These are phyloP conservation scores for Peribatodes rhomboidaria DNA, from an alignment of 2,888 invertebrate species.

Conservation along the genomic window DNA sequence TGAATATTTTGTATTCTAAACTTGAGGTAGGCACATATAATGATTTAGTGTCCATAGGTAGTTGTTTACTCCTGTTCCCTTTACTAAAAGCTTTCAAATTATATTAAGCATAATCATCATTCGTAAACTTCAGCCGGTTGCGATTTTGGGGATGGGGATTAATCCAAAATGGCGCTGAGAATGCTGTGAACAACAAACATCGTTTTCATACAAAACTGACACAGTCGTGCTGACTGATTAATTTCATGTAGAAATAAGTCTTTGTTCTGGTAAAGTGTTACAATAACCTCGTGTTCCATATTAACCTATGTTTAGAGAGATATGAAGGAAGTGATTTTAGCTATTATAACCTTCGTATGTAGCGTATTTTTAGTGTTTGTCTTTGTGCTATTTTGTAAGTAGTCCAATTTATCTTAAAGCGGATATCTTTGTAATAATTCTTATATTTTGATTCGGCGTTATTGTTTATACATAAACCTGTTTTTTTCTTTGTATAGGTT, in stretches of 20 bases:
- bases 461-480: slow-evolving; percentile 19
- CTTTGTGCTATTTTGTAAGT: slow-evolving; percentile 85
- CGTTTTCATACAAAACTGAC: slow-evolving; percentile 51
- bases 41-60: neutral
- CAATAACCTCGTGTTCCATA: slow-evolving; percentile 70
- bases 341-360: slow-evolving; percentile 82
- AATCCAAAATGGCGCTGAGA: slow-evolving; percentile 64
- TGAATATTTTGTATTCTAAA: too few relatives aligned
- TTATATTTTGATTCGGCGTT: neutral
- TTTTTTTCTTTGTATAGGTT: slow-evolving; percentile 89
- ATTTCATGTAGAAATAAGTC: slow-evolving; percentile 55
- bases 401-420: slow-evolving; percentile 54
- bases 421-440: neutral
- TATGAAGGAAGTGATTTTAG: slow-evolving; percentile 85
- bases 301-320: slow-evolving; percentile 70
- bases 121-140: slow-evolving; percentile 29
- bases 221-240: slow-evolving; percentile 58
- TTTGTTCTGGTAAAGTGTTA: slow-evolving; percentile 74
- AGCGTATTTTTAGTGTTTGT: slow-evolving; percentile 83
- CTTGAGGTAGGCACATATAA: too few relatives aligned
- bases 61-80: neutral
- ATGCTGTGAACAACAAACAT: slow-evolving; percentile 50
- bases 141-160: slow-evolving; percentile 1
- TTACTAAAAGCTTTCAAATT: neutral
- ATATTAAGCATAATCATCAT: neutral